Percentiles rank a stretch among this genome's conserved stretches.
phyloP scores from a whole-genome alignment of 1,140 invertebrate species.

The Calosoma granatense region DNA sequence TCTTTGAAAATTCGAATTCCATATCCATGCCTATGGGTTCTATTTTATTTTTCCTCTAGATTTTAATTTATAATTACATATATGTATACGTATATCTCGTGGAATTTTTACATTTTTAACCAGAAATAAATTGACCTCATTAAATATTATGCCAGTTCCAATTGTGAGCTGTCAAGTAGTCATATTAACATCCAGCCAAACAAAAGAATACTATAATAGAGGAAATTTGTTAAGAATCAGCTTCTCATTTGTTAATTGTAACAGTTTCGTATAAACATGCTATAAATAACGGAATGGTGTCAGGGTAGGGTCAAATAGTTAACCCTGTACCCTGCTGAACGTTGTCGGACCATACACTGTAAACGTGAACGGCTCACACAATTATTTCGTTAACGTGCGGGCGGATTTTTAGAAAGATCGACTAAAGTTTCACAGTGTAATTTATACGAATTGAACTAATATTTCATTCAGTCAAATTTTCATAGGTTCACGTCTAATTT shows the following conservation, averaged over 20 bases:
- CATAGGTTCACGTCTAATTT: neutral
- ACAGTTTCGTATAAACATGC: conserved; percentile 10
- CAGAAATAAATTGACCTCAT: too few species aligned
- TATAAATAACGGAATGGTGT: conserved; percentile 5
- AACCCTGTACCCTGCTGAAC: conserved; percentile 4
- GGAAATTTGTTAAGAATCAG: conserved; percentile 3
- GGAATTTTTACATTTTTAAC: too few species aligned
- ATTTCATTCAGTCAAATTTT: conserved; percentile 7
- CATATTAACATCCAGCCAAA: neutral
- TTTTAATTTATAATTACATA: too few species aligned
- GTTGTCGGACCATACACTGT: neutral
- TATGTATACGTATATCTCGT: too few species aligned
- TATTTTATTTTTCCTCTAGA: too few species aligned
- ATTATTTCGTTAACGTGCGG: too few species aligned
- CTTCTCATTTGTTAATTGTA: conserved; percentile 11
- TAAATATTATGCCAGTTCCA: too few species aligned
- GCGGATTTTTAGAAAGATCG: too few species aligned
- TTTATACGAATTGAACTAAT: conserved; percentile 6
- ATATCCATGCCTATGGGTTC: too few species aligned
- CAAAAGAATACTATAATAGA: neutral
- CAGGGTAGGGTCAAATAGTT: conserved; percentile 9
- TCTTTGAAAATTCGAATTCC: too few species aligned
- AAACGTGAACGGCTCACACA: neutral
- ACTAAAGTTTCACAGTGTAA: neutral
- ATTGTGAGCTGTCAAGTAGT: too few species aligned